A percentile compares a stretch with the other conserved stretches of the same genome.
Evolutionary conservation across 2,888 invertebrate species (phyloP).

Genomic region (Dorcus hopei): DNA sequence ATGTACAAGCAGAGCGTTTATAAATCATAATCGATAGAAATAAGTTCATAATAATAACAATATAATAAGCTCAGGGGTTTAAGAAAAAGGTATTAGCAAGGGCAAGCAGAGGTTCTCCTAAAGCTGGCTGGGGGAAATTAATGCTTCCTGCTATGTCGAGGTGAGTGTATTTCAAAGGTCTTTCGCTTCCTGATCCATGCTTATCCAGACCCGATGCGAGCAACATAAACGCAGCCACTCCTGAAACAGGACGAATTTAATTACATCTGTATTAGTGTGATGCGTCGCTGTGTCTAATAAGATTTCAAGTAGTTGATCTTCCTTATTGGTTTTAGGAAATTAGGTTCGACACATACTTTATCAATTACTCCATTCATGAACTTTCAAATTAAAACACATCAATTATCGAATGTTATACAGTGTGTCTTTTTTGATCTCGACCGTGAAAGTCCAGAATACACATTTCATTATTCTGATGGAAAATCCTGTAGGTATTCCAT

Average conservation of each 20-base stretch:
- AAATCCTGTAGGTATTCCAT: too few species aligned
- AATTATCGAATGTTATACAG: too few species aligned
- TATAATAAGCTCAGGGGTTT: slow-evolving; percentile 10
- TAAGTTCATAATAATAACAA: background rate
- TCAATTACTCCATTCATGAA: slow-evolving; percentile 31
- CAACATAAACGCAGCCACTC: slow-evolving; percentile 85
- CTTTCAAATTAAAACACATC: too few species aligned
- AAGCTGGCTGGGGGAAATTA: slow-evolving; percentile 66
- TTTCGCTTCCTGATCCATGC: slow-evolving; percentile 63
- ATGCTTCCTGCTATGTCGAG: slow-evolving; percentile 80
- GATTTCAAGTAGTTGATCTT: too few species aligned
- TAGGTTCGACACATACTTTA: background rate
- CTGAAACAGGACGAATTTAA: slow-evolving; percentile 38
- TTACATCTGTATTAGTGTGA: too few species aligned
- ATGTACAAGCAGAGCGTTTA: slow-evolving; percentile 3
- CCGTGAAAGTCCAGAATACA: too few species aligned
- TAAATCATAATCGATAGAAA: slow-evolving; percentile 5
- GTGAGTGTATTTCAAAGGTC: slow-evolving; percentile 75
- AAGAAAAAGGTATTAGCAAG: slow-evolving; percentile 57
- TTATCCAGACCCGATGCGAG: slow-evolving; percentile 77
- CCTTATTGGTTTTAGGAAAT: too few species aligned
- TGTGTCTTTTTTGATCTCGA: too few species aligned
- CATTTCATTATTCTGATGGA: too few species aligned
- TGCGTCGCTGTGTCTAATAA: too few species aligned
- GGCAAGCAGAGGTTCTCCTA: slow-evolving; percentile 72